Evolutionary conservation across 2,113 vertebrate species (phyloP).

Genomic region (Crypturellus undulatus): DNA sequence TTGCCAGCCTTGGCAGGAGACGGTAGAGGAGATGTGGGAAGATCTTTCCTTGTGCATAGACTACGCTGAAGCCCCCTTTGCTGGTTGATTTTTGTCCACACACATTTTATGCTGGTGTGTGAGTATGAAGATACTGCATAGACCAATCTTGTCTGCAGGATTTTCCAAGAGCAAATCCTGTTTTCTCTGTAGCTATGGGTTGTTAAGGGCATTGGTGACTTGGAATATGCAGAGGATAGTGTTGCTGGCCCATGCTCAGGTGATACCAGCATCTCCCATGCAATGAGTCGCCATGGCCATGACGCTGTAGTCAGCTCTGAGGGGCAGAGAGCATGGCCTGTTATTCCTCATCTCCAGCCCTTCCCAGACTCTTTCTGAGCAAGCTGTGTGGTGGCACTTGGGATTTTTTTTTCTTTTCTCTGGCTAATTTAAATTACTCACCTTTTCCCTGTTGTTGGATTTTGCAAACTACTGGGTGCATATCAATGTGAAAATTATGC

Average conservation of each 20-base stretch:
- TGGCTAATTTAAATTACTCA: not conserved
- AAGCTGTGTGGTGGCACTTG: not conserved
- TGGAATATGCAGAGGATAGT: not conserved
- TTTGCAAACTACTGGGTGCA: not conserved
- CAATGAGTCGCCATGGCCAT: not conserved
- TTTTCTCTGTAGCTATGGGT: not conserved
- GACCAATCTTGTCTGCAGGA: not conserved
- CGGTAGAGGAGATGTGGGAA: not conserved
- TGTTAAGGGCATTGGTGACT: constrained; percentile 6
- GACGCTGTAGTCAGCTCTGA: rapidly evolving
- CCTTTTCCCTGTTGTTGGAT: not conserved
- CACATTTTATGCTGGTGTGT: not conserved
- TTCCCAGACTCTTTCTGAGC: not conserved
- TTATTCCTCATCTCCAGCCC: not conserved
- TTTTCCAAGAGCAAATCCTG: constrained; percentile 2
- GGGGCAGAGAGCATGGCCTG: rapidly evolving
- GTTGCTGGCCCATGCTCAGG: not conserved
- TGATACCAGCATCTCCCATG: not conserved
- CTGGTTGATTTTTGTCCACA: not conserved
- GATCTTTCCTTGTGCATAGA: not conserved
- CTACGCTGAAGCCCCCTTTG: not conserved
- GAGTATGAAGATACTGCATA: not conserved
- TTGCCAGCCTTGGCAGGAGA: not conserved
- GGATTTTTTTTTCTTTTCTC: not conserved
- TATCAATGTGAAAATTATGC: constrained; percentile 8